Conservation (phyloP, 2,888 invertebrate genomes). For the Cantharis lateralis region DNA sequence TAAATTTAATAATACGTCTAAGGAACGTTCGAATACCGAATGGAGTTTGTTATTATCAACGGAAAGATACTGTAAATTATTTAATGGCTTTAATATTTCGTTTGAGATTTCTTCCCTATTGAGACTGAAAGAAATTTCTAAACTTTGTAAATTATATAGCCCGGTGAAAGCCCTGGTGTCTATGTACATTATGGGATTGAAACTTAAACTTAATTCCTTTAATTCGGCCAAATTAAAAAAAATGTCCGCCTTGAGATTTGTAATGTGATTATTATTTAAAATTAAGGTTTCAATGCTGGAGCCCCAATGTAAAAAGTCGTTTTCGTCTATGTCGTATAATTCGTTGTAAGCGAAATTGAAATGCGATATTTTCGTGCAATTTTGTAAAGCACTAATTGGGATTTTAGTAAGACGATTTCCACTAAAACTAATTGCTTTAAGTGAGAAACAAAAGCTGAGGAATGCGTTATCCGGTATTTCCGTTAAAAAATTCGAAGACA, state of each 20-base stretch:
- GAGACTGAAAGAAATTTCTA: constrained; percentile 86
- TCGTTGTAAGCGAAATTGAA: constrained; percentile 88
- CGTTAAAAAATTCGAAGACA: constrained; percentile 78
- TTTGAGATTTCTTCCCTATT: constrained; percentile 79
- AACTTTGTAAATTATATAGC: constrained; percentile 75
- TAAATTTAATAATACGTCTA: constrained; percentile 70
- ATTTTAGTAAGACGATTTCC: constrained; percentile 79
- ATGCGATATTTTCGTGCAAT: constrained; percentile 79
- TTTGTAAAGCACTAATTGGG: constrained; percentile 70
- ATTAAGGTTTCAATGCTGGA: constrained; percentile 78
- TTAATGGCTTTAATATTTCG: constrained; percentile 74
- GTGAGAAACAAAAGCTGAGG: constrained; percentile 61
- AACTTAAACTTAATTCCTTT: constrained; percentile 87
- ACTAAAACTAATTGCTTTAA: constrained; percentile 79
- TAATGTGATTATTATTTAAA: constrained; percentile 82
- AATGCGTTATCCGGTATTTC: constrained; percentile 68
- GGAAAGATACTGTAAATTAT: constrained; percentile 79
- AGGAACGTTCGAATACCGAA: constrained; percentile 70
- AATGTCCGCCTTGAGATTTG: constrained; percentile 70
- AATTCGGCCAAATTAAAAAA: constrained; percentile 76
- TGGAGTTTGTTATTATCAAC: constrained; percentile 88
- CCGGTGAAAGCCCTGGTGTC: constrained; percentile 81
- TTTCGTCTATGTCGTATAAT: constrained; percentile 75
- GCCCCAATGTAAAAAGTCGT: constrained; percentile 81
- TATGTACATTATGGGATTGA: constrained; percentile 84